Evolutionary conservation across 2,113 vertebrate genomes (phyloP).

Genomic region (Physeter macrocephalus): DNA sequence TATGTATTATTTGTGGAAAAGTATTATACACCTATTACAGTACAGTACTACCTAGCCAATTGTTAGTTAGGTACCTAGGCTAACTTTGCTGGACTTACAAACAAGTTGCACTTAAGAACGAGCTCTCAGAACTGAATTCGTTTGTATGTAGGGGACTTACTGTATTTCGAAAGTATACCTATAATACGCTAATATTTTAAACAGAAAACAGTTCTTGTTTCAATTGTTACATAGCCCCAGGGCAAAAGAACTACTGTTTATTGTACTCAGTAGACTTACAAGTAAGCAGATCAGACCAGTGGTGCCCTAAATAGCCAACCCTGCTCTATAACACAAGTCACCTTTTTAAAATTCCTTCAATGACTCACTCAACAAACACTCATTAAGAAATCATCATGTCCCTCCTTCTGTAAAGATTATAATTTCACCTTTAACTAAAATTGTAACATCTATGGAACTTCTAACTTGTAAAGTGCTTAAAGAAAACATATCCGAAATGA

Average conservation of each 20-base stretch:
- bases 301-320: not conserved
- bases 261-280: not conserved
- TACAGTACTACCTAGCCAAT: too few species aligned
- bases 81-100: too few species aligned
- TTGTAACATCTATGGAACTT: not conserved
- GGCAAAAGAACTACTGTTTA: not conserved
- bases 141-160: too few species aligned
- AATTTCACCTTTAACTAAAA: slow-evolving; percentile 11
- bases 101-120: too few species aligned
- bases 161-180: slow-evolving; percentile 5
- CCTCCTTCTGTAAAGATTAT: not conserved
- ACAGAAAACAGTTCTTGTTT: not conserved
- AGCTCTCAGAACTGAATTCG: too few species aligned
- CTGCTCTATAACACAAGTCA: not conserved
- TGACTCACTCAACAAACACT: not conserved
- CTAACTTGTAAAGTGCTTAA: not conserved
- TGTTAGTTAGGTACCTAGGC: too few species aligned
- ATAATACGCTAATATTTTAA: slow-evolving; percentile 5
- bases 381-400: not conserved
- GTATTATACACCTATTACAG: too few species aligned
- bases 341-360: not conserved
- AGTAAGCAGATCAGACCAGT: not conserved
- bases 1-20: too few species aligned
- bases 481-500: not conserved
- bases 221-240: not conserved